These are phyloP conservation scores for Aeoliscus strigatus DNA, from an alignment of 2,797 vertebrate genomes.

Conservation along the genomic window DNA sequence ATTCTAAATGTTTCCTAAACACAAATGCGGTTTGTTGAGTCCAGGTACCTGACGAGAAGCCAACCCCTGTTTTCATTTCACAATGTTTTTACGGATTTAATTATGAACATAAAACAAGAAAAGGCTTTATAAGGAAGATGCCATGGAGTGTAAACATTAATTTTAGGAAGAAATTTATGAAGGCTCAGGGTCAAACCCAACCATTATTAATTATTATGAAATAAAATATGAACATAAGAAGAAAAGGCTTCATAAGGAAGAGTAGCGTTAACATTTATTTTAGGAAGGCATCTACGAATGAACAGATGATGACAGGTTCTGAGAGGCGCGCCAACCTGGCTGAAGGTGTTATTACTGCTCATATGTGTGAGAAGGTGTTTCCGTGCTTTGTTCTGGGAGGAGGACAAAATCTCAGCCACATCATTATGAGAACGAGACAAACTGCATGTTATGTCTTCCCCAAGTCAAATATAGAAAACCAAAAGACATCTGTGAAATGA, in stretches of 20 bases:
- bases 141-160: too few relatives aligned
- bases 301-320: not conserved
- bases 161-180: too few relatives aligned
- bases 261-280: not conserved
- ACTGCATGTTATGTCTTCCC: conserved; percentile 28
- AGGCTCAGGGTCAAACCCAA: too few relatives aligned
- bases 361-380: too few relatives aligned
- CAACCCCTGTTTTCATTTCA: too few relatives aligned
- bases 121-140: too few relatives aligned
- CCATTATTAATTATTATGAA: not conserved
- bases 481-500: conserved; percentile 17
- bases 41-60: too few relatives aligned
- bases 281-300: not conserved
- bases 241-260: not conserved
- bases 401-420: conserved; percentile 7
- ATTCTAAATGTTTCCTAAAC: too few relatives aligned
- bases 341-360: too few relatives aligned
- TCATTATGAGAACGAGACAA: not conserved
- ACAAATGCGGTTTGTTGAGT: too few relatives aligned
- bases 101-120: too few relatives aligned
- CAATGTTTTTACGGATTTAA: too few relatives aligned
- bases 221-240: not conserved
- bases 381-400: conserved; percentile 18
- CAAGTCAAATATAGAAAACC: conserved; percentile 17
- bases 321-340: not conserved